Conservation (phyloP, 2,888 invertebrate species). For the Acronicta aceris region DNA sequence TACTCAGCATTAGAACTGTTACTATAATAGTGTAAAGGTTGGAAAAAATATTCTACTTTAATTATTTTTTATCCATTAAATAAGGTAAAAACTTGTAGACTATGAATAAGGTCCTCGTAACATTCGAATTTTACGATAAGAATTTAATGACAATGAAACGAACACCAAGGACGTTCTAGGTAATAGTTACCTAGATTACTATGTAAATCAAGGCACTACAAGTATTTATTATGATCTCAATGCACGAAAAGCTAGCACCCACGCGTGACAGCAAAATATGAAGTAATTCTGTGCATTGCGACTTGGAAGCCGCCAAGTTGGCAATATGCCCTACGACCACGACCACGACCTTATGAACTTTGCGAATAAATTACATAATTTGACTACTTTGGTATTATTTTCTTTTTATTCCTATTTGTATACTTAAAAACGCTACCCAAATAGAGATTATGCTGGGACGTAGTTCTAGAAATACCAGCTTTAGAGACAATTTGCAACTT, state of each 20-base stretch:
- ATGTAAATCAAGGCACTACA: not conserved
- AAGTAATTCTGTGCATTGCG: conserved; percentile 19
- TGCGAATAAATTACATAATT: conserved; percentile 19
- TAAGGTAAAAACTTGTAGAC: too few relatives aligned
- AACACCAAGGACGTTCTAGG: conserved; percentile 2
- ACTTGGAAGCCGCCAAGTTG: conserved; percentile 37
- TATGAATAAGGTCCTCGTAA: too few relatives aligned
- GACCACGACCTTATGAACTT: conserved; percentile 38
- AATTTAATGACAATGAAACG: not conserved
- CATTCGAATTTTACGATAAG: not conserved
- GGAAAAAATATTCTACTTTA: too few relatives aligned
- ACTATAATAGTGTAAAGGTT: too few relatives aligned
- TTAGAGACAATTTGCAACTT: not conserved
- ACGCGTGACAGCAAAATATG: conserved; percentile 12
- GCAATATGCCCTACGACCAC: conserved; percentile 42
- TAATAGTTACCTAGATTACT: not conserved
- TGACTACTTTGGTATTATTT: not conserved
- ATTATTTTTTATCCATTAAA: too few relatives aligned
- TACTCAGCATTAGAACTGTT: too few relatives aligned
- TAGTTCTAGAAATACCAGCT: too few relatives aligned
- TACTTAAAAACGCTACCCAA: not conserved
- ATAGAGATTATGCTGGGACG: not conserved
- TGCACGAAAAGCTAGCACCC: conserved; percentile 6
- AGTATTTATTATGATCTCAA: conserved; percentile 13
- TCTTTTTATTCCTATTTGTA: not conserved